Percentiles rank a stretch among this genome's conserved stretches.
These are phyloP conservation scores for Craseonycteris thonglongyai DNA, from an alignment of 2,113 vertebrate genomes.

Conservation along the genomic window DNA sequence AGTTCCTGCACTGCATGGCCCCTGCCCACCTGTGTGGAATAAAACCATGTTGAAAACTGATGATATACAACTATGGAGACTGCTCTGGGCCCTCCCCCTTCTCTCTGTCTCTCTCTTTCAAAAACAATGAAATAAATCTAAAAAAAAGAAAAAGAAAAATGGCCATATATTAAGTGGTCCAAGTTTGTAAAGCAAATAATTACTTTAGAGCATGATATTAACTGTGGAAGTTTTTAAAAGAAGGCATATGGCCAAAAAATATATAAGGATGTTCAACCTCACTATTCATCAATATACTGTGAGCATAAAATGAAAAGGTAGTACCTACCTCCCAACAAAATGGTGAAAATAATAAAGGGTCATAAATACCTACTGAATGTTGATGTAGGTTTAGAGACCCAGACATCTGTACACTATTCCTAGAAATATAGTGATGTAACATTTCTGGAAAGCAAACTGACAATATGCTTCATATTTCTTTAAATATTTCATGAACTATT, in stretches of 20 bases:
- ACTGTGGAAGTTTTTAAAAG: neutral
- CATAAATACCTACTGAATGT: neutral
- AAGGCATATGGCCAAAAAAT: neutral
- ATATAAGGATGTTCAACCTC: neutral
- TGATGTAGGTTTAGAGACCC: neutral
- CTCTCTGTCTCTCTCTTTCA: no score
- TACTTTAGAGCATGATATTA: neutral
- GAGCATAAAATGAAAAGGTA: neutral
- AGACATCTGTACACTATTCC: neutral
- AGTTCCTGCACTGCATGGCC: no score
- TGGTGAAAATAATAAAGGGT: neutral
- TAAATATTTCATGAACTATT: neutral
- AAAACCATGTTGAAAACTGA: no score
- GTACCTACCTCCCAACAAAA: neutral
- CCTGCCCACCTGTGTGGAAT: no score
- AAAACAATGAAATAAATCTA: no score
- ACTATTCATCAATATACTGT: neutral
- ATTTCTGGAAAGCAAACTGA: neutral
- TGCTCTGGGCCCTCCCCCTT: no score
- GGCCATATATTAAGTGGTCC: neutral
- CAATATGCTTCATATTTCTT: neutral
- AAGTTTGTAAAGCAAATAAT: neutral
- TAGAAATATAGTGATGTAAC: neutral
- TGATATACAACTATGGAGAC: no score
- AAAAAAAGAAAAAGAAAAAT: neutral